Conservation (phyloP, 92 coral and sea anemone genomes). For the Porites cylindrica region DNA sequence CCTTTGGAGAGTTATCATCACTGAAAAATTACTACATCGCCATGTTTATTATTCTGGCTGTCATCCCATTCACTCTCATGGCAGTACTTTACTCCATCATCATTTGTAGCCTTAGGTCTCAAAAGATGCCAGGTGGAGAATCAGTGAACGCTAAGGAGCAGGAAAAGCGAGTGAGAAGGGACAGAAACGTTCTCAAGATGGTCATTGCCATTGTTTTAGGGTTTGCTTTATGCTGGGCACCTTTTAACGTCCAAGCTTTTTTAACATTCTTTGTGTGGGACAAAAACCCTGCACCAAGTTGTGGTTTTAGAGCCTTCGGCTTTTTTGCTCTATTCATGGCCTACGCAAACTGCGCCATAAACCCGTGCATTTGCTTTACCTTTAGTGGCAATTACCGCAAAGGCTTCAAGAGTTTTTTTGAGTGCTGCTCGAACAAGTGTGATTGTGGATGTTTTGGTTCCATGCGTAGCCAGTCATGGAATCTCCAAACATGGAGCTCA, state of each 20-base stretch:
- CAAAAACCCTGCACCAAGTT: slow-evolving; percentile 10
- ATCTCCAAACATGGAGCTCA: not conserved
- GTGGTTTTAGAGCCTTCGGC: not conserved
- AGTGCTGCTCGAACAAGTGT: slow-evolving; percentile 16
- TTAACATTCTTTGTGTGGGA: slow-evolving; percentile 59
- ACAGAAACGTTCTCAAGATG: slow-evolving; percentile 61
- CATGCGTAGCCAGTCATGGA: slow-evolving; percentile 35
- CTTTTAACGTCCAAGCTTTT: slow-evolving; percentile 30
- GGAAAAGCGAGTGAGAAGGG: slow-evolving; percentile 34
- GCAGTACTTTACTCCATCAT: slow-evolving; percentile 33
- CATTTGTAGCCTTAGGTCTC: slow-evolving; percentile 24
- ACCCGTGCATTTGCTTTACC: slow-evolving; percentile 64
- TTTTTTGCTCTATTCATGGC: slow-evolving; percentile 45
- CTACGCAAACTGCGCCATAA: slow-evolving; percentile 58
- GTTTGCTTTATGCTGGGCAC: slow-evolving; percentile 64
- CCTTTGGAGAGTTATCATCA: slow-evolving; percentile 44
- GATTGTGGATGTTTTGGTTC: not conserved
- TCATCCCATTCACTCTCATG: slow-evolving; percentile 39
- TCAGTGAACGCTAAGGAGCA: slow-evolving; percentile 32
- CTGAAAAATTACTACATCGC: slow-evolving; percentile 25
- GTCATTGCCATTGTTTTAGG: slow-evolving; percentile 61
- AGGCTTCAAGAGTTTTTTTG: slow-evolving; percentile 49
- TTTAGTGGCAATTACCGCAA: slow-evolving; percentile 70
- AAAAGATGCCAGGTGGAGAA: slow-evolving; percentile 44
- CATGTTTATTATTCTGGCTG: slow-evolving; percentile 26